Base-by-base conservation (phyloP, 2,113 vertebrate species). In the Anas platyrhynchos region DNA sequence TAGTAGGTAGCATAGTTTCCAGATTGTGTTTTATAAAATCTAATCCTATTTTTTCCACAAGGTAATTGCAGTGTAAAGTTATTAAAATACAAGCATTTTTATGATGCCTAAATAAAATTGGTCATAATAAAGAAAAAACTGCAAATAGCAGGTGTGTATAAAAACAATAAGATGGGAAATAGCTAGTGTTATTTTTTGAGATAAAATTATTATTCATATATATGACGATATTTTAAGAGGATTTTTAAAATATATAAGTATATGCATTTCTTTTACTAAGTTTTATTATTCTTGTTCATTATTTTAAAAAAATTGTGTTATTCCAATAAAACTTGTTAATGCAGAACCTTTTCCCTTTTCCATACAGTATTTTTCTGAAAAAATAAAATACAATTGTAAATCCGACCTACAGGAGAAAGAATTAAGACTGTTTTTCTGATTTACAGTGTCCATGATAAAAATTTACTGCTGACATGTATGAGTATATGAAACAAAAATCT, bases 131-230 rank as follows among this genome's bases (percentile, higher is more conserved):
- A 93, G 65, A 85, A 88, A 44, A 66, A 86, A 82, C 41, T 69
- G 26, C 11, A n/a, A n/a, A 36, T 7, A 74, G 26, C 12, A 50
- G 41, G 9, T 38, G 11, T 58, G 7, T 54, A 66, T 78, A 62
- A 79, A 92, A 94, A 16, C 29, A 68, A n/a, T 4, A 79, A 10
- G 8, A 76, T 67, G 8, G 32, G 43, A 86, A 94, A 88, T 11
- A 4, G 8, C 15, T 80, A 95, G 59, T 16, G 58, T 2, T 13
- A 88, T 93, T 93, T 89, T 96, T 91, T 52, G 50, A 89, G 50
- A 85, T 91, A 85, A 95, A 94, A 88, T 50, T 88, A 73, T 85
- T 88, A 92, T 93, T 95, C 80, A 95, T 50, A 85, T 79, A 86
- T 74, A 91, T 87, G 73, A 13, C 13, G 93, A 94, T 54, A 81